Conservation (phyloP, 2,113 vertebrate genomes). For the Anhinga rufa region DNA sequence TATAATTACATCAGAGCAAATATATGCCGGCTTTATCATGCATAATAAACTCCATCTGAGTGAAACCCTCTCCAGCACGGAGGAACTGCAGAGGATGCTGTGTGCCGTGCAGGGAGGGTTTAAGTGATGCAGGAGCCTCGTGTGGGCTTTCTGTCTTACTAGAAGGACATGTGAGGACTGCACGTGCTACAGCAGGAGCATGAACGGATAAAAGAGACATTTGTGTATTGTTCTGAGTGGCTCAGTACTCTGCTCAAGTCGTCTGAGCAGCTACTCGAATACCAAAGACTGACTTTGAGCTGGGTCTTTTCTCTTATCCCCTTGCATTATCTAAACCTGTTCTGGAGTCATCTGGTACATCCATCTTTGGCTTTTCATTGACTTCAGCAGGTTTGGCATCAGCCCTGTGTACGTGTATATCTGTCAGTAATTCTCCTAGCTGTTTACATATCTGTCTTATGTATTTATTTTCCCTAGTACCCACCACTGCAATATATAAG, state of each 20-base stretch:
- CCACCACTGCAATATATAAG: slow-evolving; percentile 20
- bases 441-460: slow-evolving; percentile 33
- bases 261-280: not conserved
- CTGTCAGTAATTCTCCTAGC: not conserved
- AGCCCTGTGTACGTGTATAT: not conserved
- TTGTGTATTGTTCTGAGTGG: not conserved
- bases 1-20: not conserved
- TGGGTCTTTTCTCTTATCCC: not conserved
- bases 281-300: not conserved
- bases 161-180: not conserved
- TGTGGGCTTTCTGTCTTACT: not conserved
- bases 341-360: not conserved
- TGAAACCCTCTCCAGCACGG: not conserved
- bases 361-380: not conserved
- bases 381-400: not conserved
- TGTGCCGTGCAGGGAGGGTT: not conserved
- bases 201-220: fast-evolving
- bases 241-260: not conserved
- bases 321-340: not conserved
- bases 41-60: not conserved
- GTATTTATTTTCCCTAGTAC: slow-evolving; percentile 49
- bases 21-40: not conserved
- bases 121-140: not conserved
- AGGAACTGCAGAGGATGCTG: slow-evolving; percentile 8
- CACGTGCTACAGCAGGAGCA: not conserved